A percentile compares a stretch with the other conserved stretches of the same genome.
phyloP scores from a whole-genome alignment of 2,113 vertebrate species.

The Chiloscyllium plagiosum region DNA sequence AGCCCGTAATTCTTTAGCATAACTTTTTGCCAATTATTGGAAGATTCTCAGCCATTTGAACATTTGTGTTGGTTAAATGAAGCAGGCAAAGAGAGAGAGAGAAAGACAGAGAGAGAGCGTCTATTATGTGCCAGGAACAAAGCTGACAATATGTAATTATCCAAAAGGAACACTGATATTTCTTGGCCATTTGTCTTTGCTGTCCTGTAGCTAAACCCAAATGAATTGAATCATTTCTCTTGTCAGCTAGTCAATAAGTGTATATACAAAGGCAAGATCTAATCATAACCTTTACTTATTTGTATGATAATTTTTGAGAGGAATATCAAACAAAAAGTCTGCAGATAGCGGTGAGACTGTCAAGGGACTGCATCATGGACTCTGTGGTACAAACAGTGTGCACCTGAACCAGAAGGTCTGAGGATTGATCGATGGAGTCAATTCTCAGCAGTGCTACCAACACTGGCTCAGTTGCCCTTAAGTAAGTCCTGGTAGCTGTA shows the following conservation, averaged over 20 bases:
- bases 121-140: neutral
- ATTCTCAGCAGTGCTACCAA: neutral
- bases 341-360: neutral
- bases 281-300: conserved; percentile 10
- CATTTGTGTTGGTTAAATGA: neutral
- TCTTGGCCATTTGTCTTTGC: neutral
- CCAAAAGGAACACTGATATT: neutral
- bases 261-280: neutral
- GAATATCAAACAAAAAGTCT: neutral
- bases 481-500: neutral
- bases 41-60: neutral
- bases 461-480: neutral
- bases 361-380: neutral
- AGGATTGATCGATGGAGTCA: neutral
- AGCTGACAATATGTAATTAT: neutral
- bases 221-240: conserved; percentile 1
- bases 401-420: neutral
- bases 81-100: neutral
- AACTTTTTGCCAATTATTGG: neutral
- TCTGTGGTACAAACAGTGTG: neutral
- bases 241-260: neutral
- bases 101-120: neutral
- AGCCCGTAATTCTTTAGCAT: neutral
- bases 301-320: conserved; percentile 5
- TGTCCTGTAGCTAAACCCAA: neutral